Percentiles rank a stretch among this genome's conserved stretches.
These are phyloP conservation scores for Cygnus buccinator DNA, from an alignment of 2,113 vertebrate genomes.

Conservation along the genomic window DNA sequence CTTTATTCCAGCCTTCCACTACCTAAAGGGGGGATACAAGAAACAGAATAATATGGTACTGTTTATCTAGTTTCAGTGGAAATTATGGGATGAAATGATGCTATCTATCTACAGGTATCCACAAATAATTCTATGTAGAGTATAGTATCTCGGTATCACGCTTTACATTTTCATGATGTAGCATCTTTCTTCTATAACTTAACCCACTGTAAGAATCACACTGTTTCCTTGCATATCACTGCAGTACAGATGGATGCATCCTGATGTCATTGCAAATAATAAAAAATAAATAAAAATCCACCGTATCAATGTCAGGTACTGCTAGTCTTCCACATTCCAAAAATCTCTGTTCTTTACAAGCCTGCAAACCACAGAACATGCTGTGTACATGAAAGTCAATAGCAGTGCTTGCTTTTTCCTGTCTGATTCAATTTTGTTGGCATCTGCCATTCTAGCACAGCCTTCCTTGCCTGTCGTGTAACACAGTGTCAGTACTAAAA, in stretches of 20 bases:
- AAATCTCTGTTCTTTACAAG: not conserved
- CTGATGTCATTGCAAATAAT: not conserved
- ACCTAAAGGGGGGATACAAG: no score
- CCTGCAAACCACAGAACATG: fast-evolving
- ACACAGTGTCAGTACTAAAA: not conserved
- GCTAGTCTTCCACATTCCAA: not conserved
- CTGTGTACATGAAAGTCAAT: not conserved
- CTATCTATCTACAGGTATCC: not conserved
- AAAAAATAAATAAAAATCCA: not conserved
- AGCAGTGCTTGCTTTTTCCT: not conserved
- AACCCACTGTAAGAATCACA: not conserved
- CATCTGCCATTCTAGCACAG: not conserved
- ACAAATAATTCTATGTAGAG: not conserved
- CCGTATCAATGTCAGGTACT: not conserved
- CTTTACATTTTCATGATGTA: not conserved
- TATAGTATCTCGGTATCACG: not conserved
- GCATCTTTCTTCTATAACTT: not conserved
- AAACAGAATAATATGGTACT: not conserved
- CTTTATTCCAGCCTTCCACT: no score
- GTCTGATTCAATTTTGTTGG: not conserved
- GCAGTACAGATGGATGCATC: not conserved
- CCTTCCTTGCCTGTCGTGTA: not conserved
- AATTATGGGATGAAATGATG: not conserved
- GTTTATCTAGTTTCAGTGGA: not conserved
- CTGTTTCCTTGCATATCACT: not conserved